Conservation (phyloP, 1,140 invertebrate genomes). For the Cataglyphis hispanica region DNA sequence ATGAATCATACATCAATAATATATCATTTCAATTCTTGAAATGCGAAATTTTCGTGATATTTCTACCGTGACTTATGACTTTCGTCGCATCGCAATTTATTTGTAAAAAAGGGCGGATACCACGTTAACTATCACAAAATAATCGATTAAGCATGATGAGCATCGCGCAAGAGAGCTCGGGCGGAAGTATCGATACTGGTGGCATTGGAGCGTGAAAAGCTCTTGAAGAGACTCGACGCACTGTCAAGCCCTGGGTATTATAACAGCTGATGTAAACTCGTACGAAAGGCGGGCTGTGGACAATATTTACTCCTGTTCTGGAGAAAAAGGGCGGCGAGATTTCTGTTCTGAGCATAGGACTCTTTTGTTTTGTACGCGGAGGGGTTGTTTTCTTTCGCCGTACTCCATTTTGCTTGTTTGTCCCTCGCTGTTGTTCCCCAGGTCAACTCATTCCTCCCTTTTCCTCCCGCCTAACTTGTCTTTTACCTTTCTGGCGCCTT, state of each 20-base stretch:
- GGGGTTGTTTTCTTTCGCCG: constrained; percentile 50
- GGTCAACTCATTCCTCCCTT: not conserved
- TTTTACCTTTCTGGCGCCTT: constrained; percentile 29
- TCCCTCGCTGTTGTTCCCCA: constrained; percentile 41
- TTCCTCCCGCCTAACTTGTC: not conserved
- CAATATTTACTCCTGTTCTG: constrained; percentile 77
- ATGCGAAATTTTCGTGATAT: not conserved
- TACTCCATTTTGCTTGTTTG: constrained; percentile 62
- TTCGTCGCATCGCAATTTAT: constrained; percentile 1
- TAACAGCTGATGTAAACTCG: constrained; percentile 66
- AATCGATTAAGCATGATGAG: constrained; percentile 49
- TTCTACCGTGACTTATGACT: not conserved
- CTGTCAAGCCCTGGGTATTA: constrained; percentile 48
- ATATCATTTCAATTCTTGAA: not conserved
- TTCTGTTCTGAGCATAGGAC: constrained; percentile 75
- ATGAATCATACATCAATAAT: not conserved
- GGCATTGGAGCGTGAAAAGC: not conserved
- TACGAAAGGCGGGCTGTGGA: constrained; percentile 60
- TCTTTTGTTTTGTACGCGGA: constrained; percentile 76
- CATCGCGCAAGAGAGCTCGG: not conserved
- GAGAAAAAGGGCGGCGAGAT: constrained; percentile 68
- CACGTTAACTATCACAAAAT: constrained; percentile 25
- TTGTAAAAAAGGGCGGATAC: not conserved
- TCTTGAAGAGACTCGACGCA: constrained; percentile 22
- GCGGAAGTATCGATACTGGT: not conserved